A percentile compares a stretch with the other conserved stretches of the same genome.
Evolutionary conservation across 2,113 vertebrate species (phyloP).

Genomic region (Merops nubicus): DNA sequence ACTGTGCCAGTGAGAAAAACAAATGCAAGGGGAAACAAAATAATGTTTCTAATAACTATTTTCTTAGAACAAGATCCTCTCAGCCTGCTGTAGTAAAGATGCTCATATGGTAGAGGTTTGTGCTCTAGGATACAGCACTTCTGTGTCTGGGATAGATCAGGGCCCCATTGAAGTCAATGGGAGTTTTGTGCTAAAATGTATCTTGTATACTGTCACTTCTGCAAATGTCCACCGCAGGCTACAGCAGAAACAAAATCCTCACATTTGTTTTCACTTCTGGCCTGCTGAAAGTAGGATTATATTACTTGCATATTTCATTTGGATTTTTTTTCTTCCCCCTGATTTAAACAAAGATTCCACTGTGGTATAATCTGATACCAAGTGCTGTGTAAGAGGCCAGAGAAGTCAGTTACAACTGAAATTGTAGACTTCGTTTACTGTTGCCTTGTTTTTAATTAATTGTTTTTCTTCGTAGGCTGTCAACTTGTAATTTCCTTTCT

Average conservation of each 20-base stretch:
- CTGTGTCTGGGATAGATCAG: conserved; percentile 16
- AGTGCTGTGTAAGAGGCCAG: background rate
- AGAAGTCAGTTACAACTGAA: conserved; percentile 29
- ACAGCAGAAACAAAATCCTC: conserved; percentile 23
- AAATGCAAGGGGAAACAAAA: background rate
- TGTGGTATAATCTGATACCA: conserved; percentile 29
- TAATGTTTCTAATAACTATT: background rate
- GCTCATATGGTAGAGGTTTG: background rate
- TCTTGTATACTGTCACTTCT: background rate
- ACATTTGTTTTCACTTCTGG: conserved; percentile 55
- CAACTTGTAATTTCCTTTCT: background rate
- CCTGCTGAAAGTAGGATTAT: conserved; percentile 49
- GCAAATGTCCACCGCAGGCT: conserved; percentile 35
- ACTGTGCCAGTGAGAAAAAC: background rate
- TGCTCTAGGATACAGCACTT: background rate
- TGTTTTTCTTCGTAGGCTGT: background rate
- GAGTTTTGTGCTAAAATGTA: conserved; percentile 20
- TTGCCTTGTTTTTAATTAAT: conserved; percentile 19
- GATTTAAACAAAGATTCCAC: conserved; percentile 46
- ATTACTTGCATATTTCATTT: conserved; percentile 59
- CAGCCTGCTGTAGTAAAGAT: background rate
- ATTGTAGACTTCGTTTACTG: background rate
- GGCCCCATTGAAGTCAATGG: background rate
- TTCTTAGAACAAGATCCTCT: background rate
- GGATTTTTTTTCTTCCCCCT: conserved; percentile 16